Conservation (phyloP, 2,888 invertebrate genomes). For the Neocrepidodera transversa region DNA sequence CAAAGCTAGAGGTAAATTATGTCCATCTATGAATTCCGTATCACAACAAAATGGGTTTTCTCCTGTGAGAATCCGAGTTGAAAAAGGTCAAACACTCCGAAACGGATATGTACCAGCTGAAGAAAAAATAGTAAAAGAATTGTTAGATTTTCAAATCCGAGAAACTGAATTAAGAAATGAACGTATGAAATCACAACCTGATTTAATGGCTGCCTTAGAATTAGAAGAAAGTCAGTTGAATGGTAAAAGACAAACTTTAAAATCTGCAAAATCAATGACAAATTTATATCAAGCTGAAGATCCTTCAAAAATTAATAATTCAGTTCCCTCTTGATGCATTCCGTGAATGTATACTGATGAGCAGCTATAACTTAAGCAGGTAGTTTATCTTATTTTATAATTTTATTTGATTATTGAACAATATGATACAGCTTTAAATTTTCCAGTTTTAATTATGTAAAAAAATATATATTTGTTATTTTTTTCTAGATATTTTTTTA, state of each 20-base stretch:
- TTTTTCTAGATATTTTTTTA: too few relatives aligned
- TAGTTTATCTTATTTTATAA: too few relatives aligned
- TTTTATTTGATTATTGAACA: too few relatives aligned
- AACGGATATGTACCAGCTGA: conserved; percentile 86
- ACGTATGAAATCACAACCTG: conserved; percentile 70
- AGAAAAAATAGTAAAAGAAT: conserved; percentile 78
- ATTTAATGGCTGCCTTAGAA: conserved; percentile 68
- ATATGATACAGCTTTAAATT: too few relatives aligned
- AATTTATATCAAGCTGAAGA: conserved; percentile 40
- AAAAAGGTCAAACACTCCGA: conserved; percentile 67
- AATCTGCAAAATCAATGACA: conserved; percentile 46
- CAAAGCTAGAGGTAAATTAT: conserved; percentile 77
- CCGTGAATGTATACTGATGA: too few relatives aligned
- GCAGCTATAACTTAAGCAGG: too few relatives aligned
- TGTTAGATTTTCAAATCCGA: conserved; percentile 80
- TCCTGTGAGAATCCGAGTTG: conserved; percentile 56
- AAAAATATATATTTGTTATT: too few relatives aligned
- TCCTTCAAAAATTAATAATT: conserved; percentile 15
- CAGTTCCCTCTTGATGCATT: too few relatives aligned
- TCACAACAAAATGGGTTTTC: conserved; percentile 46
- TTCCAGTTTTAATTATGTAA: too few relatives aligned
- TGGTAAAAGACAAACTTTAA: conserved; percentile 32
- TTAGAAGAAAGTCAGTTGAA: conserved; percentile 61
- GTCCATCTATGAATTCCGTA: conserved; percentile 49
- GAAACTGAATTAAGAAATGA: conserved; percentile 66